Percentiles rank a stretch among this genome's conserved stretches.
phyloP scores from a whole-genome alignment of 2,797 vertebrate genomes.

The Aythya fuligula region DNA sequence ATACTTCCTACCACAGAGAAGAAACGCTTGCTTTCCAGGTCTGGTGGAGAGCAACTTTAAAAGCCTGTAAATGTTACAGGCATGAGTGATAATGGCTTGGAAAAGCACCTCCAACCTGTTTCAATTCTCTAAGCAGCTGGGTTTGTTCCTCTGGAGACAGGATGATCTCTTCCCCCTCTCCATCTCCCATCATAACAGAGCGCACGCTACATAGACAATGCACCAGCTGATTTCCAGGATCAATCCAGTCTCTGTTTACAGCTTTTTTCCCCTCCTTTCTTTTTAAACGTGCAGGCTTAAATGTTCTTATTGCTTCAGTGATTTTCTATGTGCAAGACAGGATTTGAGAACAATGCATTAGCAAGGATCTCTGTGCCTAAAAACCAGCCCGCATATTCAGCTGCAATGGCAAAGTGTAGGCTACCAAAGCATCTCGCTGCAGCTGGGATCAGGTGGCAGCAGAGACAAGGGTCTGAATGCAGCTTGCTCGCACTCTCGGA shows the following conservation, averaged over 20 bases:
- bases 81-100: background rate
- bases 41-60: background rate
- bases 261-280: background rate
- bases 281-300: slow-evolving; percentile 32
- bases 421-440: background rate
- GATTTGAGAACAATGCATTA: slow-evolving; percentile 51
- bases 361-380: slow-evolving; percentile 15
- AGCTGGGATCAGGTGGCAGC: slow-evolving; percentile 17
- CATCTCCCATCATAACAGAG: background rate
- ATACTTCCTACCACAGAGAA: background rate
- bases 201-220: slow-evolving; percentile 27
- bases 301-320: slow-evolving; percentile 67
- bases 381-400: background rate
- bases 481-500: background rate
- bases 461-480: background rate
- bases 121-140: slow-evolving; percentile 33
- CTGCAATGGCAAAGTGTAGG: background rate
- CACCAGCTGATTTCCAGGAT: slow-evolving; percentile 52
- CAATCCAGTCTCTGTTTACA: slow-evolving; percentile 1
- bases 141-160: slow-evolving; percentile 38
- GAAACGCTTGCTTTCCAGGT: background rate
- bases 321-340: slow-evolving; percentile 49
- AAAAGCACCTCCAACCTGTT: slow-evolving; percentile 33
- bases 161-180: slow-evolving; percentile 32
- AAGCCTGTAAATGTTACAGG: background rate